Evolutionary conservation across 1,140 invertebrate species (phyloP).

Genomic region (Spodoptera litura): DNA sequence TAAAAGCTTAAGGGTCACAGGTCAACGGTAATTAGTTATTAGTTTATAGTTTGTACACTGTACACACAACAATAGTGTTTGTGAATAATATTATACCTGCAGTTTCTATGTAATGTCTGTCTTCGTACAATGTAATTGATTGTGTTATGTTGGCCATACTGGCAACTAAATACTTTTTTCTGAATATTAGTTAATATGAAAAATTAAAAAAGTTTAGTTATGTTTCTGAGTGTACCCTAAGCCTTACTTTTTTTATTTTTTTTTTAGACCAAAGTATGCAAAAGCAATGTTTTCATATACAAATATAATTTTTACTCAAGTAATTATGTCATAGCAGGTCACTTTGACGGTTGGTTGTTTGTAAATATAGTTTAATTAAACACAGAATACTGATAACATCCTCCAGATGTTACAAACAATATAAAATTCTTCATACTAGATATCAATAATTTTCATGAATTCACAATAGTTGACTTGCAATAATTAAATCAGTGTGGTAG

Average conservation of each 20-base stretch:
- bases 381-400: neutral
- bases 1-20: neutral
- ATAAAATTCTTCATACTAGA: neutral
- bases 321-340: slow-evolving; percentile 2
- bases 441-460: neutral
- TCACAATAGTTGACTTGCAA: neutral
- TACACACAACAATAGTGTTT: neutral
- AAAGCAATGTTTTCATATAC: no score
- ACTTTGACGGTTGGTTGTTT: neutral
- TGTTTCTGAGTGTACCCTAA: no score
- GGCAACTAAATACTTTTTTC: no score
- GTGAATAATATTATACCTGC: neutral
- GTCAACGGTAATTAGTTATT: neutral
- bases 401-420: neutral
- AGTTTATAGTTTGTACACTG: neutral
- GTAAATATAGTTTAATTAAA: neutral
- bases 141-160: neutral
- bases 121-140: neutral
- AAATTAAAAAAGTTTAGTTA: no score
- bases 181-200: no score
- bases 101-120: slow-evolving; percentile 8
- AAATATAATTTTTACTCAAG: no score
- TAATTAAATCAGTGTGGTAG: no score
- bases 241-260: no score
- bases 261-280: no score